Conservation (phyloP, 2,888 invertebrate species). For the Allolobophora icterica region DNA sequence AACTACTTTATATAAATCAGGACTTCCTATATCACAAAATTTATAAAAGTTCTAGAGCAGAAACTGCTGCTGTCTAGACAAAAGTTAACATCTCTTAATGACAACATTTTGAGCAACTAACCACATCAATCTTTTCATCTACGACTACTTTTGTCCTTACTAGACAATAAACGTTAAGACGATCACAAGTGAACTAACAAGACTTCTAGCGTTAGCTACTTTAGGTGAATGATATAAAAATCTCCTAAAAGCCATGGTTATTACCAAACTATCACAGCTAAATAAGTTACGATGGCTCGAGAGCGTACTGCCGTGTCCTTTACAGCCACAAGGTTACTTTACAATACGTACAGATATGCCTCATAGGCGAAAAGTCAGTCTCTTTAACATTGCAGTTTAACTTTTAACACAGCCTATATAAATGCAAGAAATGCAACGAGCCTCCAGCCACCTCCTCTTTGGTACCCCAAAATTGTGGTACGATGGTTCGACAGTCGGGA, state of each 20-base stretch:
- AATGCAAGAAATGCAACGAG: neutral
- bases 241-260: neutral
- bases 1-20: neutral
- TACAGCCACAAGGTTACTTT: neutral
- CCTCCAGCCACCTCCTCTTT: neutral
- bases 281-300: neutral
- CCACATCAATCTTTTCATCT: neutral
- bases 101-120: slow-evolving; percentile 23
- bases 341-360: neutral
- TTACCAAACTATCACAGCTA: slow-evolving; percentile 29
- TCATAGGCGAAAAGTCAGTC: neutral
- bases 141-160: neutral
- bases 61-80: neutral
- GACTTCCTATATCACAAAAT: slow-evolving; percentile 6
- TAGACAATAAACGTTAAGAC: slow-evolving; percentile 20
- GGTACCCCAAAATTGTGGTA: neutral
- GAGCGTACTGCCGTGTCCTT: neutral
- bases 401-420: neutral
- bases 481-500: neutral
- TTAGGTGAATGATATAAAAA: slow-evolving; percentile 21
- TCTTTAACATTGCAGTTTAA: neutral
- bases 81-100: neutral
- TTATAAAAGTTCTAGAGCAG: slow-evolving; percentile 18
- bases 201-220: slow-evolving; percentile 9
- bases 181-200: neutral